phyloP scores from a whole-genome alignment of 2,797 vertebrate genomes.

The Acanthurus leucopareius region DNA sequence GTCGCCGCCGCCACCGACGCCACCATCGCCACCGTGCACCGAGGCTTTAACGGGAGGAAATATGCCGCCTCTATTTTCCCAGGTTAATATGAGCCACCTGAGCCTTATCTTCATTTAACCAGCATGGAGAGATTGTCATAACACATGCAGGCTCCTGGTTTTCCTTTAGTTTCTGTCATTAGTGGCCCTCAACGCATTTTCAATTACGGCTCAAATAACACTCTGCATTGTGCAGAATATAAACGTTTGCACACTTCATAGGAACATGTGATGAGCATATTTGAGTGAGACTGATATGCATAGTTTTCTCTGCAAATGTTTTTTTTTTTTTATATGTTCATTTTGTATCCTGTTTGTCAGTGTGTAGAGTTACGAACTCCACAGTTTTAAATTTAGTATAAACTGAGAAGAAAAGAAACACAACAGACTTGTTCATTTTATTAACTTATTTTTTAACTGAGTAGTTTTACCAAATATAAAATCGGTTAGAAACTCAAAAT shows the following conservation, averaged over 20 bases:
- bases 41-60: constrained; percentile 82
- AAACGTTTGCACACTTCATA: constrained; percentile 47
- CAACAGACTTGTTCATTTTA: background rate
- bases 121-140: constrained; percentile 69
- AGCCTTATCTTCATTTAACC: constrained; percentile 89
- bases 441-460: no score
- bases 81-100: constrained; percentile 98
- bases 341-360: background rate
- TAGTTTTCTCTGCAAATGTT: constrained; percentile 23
- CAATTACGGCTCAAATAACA: constrained; percentile 59
- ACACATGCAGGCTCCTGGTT: constrained; percentile 51
- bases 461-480: no score
- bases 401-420: background rate
- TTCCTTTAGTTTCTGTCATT: constrained; percentile 56
- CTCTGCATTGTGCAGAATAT: constrained; percentile 22
- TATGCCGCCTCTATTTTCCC: constrained; percentile 90
- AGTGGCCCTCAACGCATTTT: constrained; percentile 53
- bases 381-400: background rate
- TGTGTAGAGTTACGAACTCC: background rate
- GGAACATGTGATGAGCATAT: background rate
- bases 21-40: constrained; percentile 34
- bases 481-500: no score
- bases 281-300: background rate
- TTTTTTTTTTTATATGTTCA: background rate
- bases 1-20: background rate